Conservation (phyloP, 2,888 invertebrate genomes). For the Tethea ocularis region DNA sequence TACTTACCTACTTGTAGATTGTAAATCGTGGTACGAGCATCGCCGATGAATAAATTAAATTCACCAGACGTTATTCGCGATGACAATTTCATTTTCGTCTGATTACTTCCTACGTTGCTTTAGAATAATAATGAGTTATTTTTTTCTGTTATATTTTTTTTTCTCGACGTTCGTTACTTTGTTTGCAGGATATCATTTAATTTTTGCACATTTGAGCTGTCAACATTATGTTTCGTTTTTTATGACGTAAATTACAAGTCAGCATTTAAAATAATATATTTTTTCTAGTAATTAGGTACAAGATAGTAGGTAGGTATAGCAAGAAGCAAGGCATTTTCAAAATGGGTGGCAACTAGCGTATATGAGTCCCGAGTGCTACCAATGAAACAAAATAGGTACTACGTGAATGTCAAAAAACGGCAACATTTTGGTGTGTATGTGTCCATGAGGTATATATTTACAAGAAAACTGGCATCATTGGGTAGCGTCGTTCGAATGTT, state of each 20-base stretch:
- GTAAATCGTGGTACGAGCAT: slow-evolving; percentile 18
- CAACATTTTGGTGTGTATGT: too few species aligned
- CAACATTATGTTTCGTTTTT: neutral
- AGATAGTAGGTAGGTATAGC: too few species aligned
- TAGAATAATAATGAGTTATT: slow-evolving; percentile 56
- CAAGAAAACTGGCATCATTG: too few species aligned
- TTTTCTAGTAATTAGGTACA: too few species aligned
- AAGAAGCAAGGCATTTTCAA: too few species aligned
- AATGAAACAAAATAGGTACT: too few species aligned
- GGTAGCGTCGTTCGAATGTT: too few species aligned
- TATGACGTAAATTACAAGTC: neutral
- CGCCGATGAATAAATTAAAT: slow-evolving; percentile 55
- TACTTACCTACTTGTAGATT: too few species aligned
- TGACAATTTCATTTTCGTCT: slow-evolving; percentile 62
- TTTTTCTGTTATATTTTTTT: slow-evolving; percentile 23
- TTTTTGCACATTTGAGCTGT: neutral
- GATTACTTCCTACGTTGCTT: slow-evolving; percentile 53
- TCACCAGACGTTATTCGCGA: slow-evolving; percentile 56
- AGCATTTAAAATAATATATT: neutral
- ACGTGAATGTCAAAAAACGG: too few species aligned
- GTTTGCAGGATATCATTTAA: neutral
- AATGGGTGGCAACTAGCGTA: too few species aligned
- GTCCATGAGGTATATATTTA: too few species aligned
- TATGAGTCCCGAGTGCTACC: too few species aligned
- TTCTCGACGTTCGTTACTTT: neutral